These are phyloP conservation scores for Pseudomyrmex concolor DNA, from an alignment of 1,140 invertebrate genomes.

Conservation along the genomic window DNA sequence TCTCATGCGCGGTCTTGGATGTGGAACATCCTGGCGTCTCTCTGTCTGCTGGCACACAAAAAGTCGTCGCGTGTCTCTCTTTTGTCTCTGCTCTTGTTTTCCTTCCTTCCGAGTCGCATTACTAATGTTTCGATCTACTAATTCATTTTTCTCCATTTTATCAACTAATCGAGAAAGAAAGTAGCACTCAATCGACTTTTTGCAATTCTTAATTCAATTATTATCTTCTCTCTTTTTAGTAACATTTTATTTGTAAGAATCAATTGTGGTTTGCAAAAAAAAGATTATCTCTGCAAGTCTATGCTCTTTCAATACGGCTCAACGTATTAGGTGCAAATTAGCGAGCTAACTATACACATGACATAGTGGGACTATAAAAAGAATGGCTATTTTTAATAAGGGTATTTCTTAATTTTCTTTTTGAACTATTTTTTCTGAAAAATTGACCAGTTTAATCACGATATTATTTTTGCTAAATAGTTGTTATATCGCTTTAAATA, in stretches of 20 bases:
- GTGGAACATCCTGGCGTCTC: constrained; percentile 78
- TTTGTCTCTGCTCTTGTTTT: neutral
- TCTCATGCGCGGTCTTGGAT: constrained; percentile 65
- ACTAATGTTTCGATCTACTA: neutral
- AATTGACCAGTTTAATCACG: constrained; percentile 3
- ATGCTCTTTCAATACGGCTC: neutral
- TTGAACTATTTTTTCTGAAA: constrained; percentile 30
- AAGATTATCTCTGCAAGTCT: neutral
- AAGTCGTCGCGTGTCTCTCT: constrained; percentile 63
- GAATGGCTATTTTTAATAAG: neutral
- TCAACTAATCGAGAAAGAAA: neutral
- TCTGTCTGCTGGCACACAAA: constrained; percentile 76
- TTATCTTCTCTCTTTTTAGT: neutral
- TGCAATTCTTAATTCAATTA: constrained; percentile 16
- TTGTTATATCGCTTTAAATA: neutral
- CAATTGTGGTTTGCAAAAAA: neutral
- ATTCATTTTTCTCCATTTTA: constrained; percentile 9
- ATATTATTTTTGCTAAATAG: constrained; percentile 1
- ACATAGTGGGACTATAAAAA: neutral
- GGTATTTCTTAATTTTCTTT: neutral
- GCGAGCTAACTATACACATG: neutral
- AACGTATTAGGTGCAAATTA: constrained; percentile 2
- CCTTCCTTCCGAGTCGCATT: neutral
- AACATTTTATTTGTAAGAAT: too few species aligned
- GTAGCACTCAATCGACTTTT: neutral